Base-by-base conservation (phyloP, 2,888 invertebrate species). In the Cryptus armator region DNA sequence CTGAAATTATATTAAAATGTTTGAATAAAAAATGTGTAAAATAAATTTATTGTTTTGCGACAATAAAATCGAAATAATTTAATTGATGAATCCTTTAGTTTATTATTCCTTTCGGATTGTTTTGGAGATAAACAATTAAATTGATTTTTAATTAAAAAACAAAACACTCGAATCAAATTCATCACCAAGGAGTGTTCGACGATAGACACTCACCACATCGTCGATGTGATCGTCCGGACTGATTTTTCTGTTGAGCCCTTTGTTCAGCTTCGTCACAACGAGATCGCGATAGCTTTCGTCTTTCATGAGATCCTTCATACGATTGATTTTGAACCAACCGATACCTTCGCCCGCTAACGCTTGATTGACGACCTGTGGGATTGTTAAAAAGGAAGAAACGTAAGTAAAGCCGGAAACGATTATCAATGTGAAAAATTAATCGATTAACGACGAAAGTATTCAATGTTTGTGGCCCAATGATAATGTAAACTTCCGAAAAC, bases 281-380 rank as follows among this genome's bases (percentile, higher is more conserved):
- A 99, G 96, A 93, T 98, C 99, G 48, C 99, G 96, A 94, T 99
- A 99, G 67, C 98, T 99, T 94, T 99, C 99, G 94, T 99, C 99
- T 93, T 99, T 99, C 98, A 99, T 99, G 43, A 99, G 94, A 92
- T 99, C 99, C 92, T 98, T 98, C 71, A 99, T 95, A 32, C 99
- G 96, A 92, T 98, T 98, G 19, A 99, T 94, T 93, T 99, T 99
- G 68, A 99, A 95, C 98, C 99, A 99, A 19, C 99, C 99, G 0
- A 99, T 98, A 0, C 99, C 98, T 94, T 99, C 98, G 3, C 99
- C 99, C 86, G 97, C 97, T 78, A 98, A 93, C 1, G 98, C 98
- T 93, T 96, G 97, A 91, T 96, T 96, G 0, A 98, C 96, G 72
- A 98, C 95, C 96, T 97, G 91, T 3, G 48, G 3, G 48, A 48